phyloP scores from a whole-genome alignment of 1,140 invertebrate species.

The Bombus superbus region DNA sequence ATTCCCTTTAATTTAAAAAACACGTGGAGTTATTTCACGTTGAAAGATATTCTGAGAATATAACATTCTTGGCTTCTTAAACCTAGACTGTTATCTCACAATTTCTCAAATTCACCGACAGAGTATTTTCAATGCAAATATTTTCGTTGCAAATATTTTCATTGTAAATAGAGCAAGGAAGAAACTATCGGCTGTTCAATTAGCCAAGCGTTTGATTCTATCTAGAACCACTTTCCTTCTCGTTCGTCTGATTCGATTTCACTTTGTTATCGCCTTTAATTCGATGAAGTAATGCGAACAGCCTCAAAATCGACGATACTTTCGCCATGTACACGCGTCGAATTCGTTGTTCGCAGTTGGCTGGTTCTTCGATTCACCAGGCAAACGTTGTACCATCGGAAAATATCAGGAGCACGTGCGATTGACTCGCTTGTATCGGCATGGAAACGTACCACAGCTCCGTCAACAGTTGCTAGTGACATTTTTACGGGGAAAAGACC shows the following conservation, averaged over 20 bases:
- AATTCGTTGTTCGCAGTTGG: neutral
- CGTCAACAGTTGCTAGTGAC: slow-evolving; percentile 19
- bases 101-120: neutral
- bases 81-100: neutral
- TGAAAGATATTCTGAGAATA: too few relatives aligned
- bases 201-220: neutral
- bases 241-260: neutral
- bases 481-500: neutral
- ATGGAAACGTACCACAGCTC: neutral
- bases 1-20: neutral
- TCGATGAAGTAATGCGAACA: neutral
- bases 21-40: neutral
- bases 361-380: neutral
- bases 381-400: neutral
- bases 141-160: neutral
- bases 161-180: neutral
- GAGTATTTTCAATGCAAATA: neutral
- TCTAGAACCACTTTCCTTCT: neutral
- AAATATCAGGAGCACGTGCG: slow-evolving; percentile 14
- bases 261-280: neutral
- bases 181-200: neutral
- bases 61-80: too few relatives aligned
- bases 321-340: neutral
- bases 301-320: neutral
- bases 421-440: slow-evolving; percentile 12